A percentile compares a stretch with the other conserved stretches of the same genome.
Evolutionary conservation across 1,140 invertebrate genomes (phyloP).

Genomic region (Platorchestia sp.): DNA sequence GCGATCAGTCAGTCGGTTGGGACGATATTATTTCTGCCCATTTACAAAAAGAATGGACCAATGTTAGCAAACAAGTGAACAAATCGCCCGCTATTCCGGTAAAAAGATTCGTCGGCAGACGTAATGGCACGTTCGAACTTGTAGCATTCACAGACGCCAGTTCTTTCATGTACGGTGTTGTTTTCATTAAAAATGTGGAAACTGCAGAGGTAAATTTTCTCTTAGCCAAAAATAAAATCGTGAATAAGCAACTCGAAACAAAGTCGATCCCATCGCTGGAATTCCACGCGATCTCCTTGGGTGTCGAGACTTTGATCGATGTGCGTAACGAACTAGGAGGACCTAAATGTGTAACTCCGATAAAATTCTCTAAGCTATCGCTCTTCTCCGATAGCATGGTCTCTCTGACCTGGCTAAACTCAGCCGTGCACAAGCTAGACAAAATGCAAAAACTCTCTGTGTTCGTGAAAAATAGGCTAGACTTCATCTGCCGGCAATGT

Average conservation of each 20-base stretch:
- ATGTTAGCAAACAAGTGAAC: not conserved
- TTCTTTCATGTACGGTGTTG: not conserved
- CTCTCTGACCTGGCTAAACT: not conserved
- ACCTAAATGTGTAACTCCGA: not conserved
- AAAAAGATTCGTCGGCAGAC: not conserved
- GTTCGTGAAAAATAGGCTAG: not conserved
- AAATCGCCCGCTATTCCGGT: not conserved
- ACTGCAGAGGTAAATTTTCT: not conserved
- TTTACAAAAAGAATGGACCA: not conserved
- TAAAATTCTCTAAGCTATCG: not conserved
- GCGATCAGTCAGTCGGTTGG: not conserved
- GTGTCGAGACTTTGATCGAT: too few species aligned
- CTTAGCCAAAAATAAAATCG: not conserved
- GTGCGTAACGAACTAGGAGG: not conserved
- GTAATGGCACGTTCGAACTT: not conserved
- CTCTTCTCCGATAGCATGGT: conserved; percentile 16
- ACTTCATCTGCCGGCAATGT: not conserved
- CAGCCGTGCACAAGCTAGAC: not conserved
- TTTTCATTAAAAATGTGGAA: not conserved
- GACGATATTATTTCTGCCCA: not conserved
- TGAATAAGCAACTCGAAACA: conserved; percentile 13
- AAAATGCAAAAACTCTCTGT: not conserved
- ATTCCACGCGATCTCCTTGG: too few species aligned
- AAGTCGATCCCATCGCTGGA: not conserved
- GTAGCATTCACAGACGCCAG: not conserved